Evolutionary conservation across 2,113 vertebrate genomes (phyloP), one percentile per base, ranked within the genome.

Genomic region (Empidonax traillii): DNA sequence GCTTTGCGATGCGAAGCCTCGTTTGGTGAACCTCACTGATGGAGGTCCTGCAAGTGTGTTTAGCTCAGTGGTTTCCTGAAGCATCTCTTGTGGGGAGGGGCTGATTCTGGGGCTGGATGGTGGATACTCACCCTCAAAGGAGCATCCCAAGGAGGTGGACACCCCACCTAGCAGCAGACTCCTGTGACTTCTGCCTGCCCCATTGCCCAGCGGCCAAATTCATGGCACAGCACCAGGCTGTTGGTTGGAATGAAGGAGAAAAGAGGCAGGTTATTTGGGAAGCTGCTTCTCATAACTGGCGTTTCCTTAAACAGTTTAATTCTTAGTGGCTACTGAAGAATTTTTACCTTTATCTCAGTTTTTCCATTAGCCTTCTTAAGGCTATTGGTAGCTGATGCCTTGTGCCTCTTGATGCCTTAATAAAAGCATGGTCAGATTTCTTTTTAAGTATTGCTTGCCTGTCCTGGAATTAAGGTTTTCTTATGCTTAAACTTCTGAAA

Each of bases 221-320:
- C 1, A 6, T 56, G 13, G 28, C 41, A 4, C n/a, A 22, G 28
- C n/a, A 58, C 11, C 30, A 20, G 1, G 4, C 9, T 33, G 12
- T 23, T 59, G 2, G 0, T 24, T 0, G 0, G 12, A 23, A 39
- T 27, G 13, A 55, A 51, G 51, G 46, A 46, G 28, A 41, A 71
- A 43, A 56, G 37, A 24, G 16, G 31, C 3, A 12, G 55, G 4
- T 44, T 85, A 13, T 37, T 53, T 81, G 65, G 63, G 46, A 46
- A 6, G 10, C 58, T 4, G 0, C 37, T 85, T 85, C 46, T 55
- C 27, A 41, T 55, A 30, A 78, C 83, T 71, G 58, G 20, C 8
- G 30, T 56, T 7, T 43, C 14, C 43, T 68, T 15, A 31, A 72
- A 16, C 28, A 24, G 4, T 47, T 80, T 78, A 89, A 80, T 33